phyloP scores from a whole-genome alignment of 2,797 vertebrate species.

The Sebastes cheni region DNA sequence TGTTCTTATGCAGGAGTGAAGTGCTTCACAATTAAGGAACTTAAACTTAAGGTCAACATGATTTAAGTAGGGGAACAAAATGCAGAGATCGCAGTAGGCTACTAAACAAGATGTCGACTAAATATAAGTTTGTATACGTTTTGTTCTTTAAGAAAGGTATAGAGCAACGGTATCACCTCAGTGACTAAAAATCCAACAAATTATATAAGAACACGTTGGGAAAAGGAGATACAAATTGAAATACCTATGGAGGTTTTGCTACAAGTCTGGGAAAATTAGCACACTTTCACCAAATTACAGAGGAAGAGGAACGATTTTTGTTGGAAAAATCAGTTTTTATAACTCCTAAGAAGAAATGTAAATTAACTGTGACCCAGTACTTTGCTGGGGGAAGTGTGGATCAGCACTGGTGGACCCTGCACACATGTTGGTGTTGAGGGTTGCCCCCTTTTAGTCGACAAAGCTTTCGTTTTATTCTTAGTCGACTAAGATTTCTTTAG shows the following conservation, averaged over 20 bases:
- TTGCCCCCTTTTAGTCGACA: too few relatives aligned
- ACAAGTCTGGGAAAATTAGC: neutral
- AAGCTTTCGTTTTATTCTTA: accelerated
- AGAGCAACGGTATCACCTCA: neutral
- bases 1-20: neutral
- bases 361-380: neutral
- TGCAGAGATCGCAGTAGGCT: neutral
- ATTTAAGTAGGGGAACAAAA: neutral
- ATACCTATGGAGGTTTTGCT: neutral
- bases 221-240: neutral
- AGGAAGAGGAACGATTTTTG: too few relatives aligned
- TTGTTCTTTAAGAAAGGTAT: neutral
- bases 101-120: neutral
- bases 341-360: neutral
- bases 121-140: neutral
- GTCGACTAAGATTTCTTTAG: too few relatives aligned
- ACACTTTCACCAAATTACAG: neutral
- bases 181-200: neutral
- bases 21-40: neutral
- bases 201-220: neutral
- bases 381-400: accelerated
- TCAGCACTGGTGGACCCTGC: neutral
- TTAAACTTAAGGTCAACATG: neutral
- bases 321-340: too few relatives aligned
- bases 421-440: neutral